Evolutionary conservation across 2,888 invertebrate genomes (phyloP).

Genomic region (Melitaea athalia): DNA sequence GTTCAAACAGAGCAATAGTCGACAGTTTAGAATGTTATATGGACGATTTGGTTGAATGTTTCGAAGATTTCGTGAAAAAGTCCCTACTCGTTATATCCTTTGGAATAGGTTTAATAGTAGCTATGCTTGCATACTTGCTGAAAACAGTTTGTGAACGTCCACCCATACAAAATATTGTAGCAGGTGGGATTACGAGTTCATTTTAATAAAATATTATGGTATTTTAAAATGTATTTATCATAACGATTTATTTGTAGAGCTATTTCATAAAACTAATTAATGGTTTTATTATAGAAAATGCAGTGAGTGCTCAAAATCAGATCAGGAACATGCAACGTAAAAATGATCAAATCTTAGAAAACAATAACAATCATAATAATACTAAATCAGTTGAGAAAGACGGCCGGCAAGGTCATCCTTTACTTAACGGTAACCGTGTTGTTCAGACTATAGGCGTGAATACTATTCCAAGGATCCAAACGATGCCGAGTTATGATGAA

Average conservation of each 20-base stretch:
- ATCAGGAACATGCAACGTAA: conserved; percentile 11
- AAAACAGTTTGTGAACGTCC: conserved; percentile 40
- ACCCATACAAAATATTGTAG: conserved; percentile 9
- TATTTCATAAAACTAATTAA: not conserved
- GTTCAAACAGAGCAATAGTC: conserved; percentile 46
- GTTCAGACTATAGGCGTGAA: conserved; percentile 30
- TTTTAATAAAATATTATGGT: no score
- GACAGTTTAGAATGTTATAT: conserved; percentile 56
- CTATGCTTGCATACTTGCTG: conserved; percentile 53
- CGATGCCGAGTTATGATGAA: conserved; percentile 45
- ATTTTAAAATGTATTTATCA: not conserved
- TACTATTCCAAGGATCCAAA: conserved; percentile 16
- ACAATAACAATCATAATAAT: not conserved
- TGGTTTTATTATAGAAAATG: conserved; percentile 13
- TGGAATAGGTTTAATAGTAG: conserved; percentile 51
- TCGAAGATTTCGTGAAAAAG: conserved; percentile 61
- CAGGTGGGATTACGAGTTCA: conserved; percentile 19
- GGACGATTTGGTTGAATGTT: conserved; percentile 56
- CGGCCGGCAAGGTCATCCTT: not conserved
- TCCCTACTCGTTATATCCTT: conserved; percentile 56
- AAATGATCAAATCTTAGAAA: not conserved
- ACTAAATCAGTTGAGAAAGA: not conserved
- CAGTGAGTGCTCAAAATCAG: conserved; percentile 7
- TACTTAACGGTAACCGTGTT: not conserved
- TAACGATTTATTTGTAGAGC: no score